Evolutionary conservation across 1,140 invertebrate species (phyloP).

Genomic region (Popillia japonica): DNA sequence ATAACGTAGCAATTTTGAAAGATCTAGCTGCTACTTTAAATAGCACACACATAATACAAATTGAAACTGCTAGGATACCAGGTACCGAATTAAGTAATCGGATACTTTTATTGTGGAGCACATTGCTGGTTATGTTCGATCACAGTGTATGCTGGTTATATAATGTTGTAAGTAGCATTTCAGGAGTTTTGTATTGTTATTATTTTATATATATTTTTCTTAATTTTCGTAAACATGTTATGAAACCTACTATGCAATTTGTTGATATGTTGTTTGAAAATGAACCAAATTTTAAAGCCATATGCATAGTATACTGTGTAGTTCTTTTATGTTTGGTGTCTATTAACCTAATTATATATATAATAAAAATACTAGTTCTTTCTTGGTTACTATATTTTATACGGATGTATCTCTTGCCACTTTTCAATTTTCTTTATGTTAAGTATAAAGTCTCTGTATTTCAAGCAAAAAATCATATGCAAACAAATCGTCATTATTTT

Average conservation of each 20-base stretch:
- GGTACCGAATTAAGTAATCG: constrained; percentile 5
- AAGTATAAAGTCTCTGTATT: constrained; percentile 26
- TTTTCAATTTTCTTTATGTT: constrained; percentile 31
- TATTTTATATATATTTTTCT: not conserved
- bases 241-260: not conserved
- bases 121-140: not conserved
- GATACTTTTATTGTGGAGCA: not conserved
- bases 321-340: not conserved
- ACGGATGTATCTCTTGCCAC: not conserved
- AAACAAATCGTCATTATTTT: not conserved
- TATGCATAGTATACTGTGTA: not conserved
- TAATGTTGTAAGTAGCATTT: constrained; percentile 10
- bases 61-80: not conserved
- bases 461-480: constrained; percentile 27
- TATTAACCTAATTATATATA: constrained; percentile 1
- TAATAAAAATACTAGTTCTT: not conserved
- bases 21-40: not conserved
- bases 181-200: not conserved
- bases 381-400: not conserved
- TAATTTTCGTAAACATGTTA: not conserved
- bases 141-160: not conserved
- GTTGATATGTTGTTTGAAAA: not conserved
- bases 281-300: not conserved
- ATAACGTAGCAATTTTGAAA: not conserved
- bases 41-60: not conserved